phyloP scores from a whole-genome alignment of 2,888 invertebrate species.

The Drosophila conformis region DNA sequence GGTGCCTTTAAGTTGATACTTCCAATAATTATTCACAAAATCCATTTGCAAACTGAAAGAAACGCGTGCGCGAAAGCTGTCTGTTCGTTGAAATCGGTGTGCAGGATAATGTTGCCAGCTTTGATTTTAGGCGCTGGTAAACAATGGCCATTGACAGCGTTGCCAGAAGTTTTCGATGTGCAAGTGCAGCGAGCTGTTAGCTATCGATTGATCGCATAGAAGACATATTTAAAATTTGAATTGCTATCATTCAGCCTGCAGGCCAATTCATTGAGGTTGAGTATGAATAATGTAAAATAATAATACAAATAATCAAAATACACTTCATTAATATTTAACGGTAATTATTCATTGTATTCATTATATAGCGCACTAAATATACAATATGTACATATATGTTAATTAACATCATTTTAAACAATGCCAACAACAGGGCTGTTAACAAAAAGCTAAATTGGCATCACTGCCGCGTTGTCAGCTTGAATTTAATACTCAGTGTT shows the following conservation, averaged over 20 bases:
- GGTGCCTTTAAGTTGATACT: slow-evolving; percentile 76
- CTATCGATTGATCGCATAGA: not conserved
- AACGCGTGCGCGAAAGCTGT: slow-evolving; percentile 40
- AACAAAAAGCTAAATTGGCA: not conserved
- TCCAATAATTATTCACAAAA: slow-evolving; percentile 23
- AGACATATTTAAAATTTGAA: not conserved
- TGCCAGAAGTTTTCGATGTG: slow-evolving; percentile 14
- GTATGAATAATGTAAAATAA: not conserved
- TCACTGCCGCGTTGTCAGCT: not conserved
- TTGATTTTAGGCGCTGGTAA: not conserved
- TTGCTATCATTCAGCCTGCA: not conserved
- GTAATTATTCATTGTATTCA: not conserved
- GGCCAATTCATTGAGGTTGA: not conserved
- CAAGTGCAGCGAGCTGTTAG: slow-evolving; percentile 1
- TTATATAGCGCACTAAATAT: no score
- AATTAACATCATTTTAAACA: not conserved
- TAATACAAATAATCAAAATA: not conserved
- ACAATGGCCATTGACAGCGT: slow-evolving; percentile 1
- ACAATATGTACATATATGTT: not conserved
- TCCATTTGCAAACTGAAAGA: slow-evolving; percentile 15
- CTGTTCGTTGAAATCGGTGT: no score
- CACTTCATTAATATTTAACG: not conserved
- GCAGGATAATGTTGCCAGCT: slow-evolving; percentile 16
- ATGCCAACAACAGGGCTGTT: not conserved
- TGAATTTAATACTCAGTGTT: not conserved